Evolutionary conservation across 2,113 vertebrate genomes (phyloP).

Genomic region (Nothocercus julius): DNA sequence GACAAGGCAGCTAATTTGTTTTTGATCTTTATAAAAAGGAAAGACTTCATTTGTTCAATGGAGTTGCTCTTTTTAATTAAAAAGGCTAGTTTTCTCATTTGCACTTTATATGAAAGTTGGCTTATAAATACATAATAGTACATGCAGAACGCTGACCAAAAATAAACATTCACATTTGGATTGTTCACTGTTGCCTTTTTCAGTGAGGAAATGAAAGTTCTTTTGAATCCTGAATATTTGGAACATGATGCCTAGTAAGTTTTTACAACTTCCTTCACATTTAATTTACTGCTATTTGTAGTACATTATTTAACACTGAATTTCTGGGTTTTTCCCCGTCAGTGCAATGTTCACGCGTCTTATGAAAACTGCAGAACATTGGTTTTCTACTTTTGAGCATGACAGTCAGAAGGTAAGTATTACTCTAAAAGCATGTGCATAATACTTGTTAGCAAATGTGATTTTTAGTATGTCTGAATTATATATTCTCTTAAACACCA

Average conservation of each 20-base stretch:
- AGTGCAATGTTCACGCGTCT: slow-evolving; percentile 85
- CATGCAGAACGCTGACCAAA: slow-evolving; percentile 41
- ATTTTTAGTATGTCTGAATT: background rate
- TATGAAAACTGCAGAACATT: slow-evolving; percentile 86
- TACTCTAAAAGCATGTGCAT: background rate
- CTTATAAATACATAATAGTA: slow-evolving; percentile 62
- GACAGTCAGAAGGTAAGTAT: slow-evolving; percentile 83
- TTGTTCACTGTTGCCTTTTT: slow-evolving; percentile 71
- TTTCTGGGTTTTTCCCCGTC: slow-evolving; percentile 53
- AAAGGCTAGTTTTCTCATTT: slow-evolving; percentile 73
- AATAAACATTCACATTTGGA: slow-evolving; percentile 65
- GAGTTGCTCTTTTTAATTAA: slow-evolving; percentile 73
- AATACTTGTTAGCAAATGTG: background rate
- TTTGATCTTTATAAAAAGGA: slow-evolving; percentile 74
- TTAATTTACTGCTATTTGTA: background rate
- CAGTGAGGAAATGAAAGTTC: slow-evolving; percentile 95
- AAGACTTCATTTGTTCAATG: slow-evolving; percentile 74
- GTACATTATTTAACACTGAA: slow-evolving; percentile 27
- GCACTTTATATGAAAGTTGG: slow-evolving; percentile 61
- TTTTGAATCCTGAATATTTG: slow-evolving; percentile 91
- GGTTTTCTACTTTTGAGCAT: slow-evolving; percentile 87
- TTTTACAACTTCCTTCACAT: slow-evolving; percentile 51
- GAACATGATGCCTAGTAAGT: slow-evolving; percentile 99
- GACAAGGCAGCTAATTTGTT: slow-evolving; percentile 74
- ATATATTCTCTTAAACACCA: background rate